Evolutionary conservation across 2,113 vertebrate species (phyloP).

Genomic region (Mandrillus leucophaeus): DNA sequence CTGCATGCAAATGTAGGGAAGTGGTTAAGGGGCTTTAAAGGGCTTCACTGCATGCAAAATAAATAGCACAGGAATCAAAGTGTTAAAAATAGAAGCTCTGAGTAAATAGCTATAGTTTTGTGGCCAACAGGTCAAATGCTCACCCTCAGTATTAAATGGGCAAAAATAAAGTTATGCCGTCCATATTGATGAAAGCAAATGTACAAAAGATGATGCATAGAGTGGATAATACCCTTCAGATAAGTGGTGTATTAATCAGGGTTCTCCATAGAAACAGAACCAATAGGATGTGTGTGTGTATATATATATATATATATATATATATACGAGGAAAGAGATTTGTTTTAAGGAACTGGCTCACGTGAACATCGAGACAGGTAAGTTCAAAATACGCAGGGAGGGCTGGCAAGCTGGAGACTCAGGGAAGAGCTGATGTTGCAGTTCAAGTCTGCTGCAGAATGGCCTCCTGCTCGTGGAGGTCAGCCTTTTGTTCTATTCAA

Average conservation of each 20-base stretch:
- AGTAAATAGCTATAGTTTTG: not conserved
- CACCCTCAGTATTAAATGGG: not conserved
- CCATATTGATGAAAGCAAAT: not conserved
- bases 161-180: not conserved
- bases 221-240: not conserved
- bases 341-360: not conserved
- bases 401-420: not conserved
- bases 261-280: not conserved
- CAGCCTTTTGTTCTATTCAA: not conserved
- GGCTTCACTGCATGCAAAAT: not conserved
- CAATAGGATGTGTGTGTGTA: not conserved
- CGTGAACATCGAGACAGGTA: not conserved
- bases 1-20: not conserved
- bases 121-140: not conserved
- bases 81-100: not conserved
- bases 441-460: not conserved
- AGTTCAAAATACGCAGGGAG: not conserved
- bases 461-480: not conserved
- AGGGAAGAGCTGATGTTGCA: not conserved
- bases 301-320: not conserved
- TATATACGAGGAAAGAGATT: not conserved
- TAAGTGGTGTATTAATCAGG: not conserved
- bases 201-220: not conserved
- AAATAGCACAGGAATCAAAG: not conserved
- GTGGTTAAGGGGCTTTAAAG: conserved; percentile 17